Base-by-base conservation (phyloP, 2,888 invertebrate genomes). In the Mechanitis messenoides region DNA sequence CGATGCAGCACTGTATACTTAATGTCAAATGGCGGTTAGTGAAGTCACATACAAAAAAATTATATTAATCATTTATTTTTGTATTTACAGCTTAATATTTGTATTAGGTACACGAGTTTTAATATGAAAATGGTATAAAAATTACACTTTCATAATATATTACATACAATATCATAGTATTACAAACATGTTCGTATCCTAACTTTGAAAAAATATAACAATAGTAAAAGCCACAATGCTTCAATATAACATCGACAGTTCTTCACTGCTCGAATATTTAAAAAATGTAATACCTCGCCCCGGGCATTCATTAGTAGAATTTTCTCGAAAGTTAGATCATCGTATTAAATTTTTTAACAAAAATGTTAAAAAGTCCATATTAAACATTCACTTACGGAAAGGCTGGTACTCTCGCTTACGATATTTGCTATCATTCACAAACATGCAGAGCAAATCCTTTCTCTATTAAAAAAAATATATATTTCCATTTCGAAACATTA, bases 51-150 rank as follows among this genome's bases (percentile, higher is more conserved):
- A 87, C 81, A 87, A 87, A 87, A 84, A 80, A 87, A 82, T 84
- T 84, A 85, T 83, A 85, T 84, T 87, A 85, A 84, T 84, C 81
- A 83, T 85, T 85, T 78, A 71, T 73, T 75, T 59, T 68, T 56
- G 57, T 80, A 81, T 89, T 88, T 89, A 89, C 88, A 90, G 78
- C 80, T 87, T 86, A 80, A 78, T 80, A 83, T 75, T 80, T 81
- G 81, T 83, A 84, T 84, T 85, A 89, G 88, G 86, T 89, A 90
- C 87, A 88, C 79, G 85, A 88, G 85, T 86, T 87, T 86, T 78
- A 77, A 86, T 90, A 89, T 85, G 88, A 88, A 90, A 89, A 87
- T 84, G 81, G 90, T 90, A 90, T 87, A 89, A 90, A 90, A 89
- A 88, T 88, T 89, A 89, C 89, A 87, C 82, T 87, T 88, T 80